Evolutionary conservation across 2,797 vertebrate genomes (phyloP), one percentile per base, ranked within the genome.

Genomic region (Sebastes steindachneri): DNA sequence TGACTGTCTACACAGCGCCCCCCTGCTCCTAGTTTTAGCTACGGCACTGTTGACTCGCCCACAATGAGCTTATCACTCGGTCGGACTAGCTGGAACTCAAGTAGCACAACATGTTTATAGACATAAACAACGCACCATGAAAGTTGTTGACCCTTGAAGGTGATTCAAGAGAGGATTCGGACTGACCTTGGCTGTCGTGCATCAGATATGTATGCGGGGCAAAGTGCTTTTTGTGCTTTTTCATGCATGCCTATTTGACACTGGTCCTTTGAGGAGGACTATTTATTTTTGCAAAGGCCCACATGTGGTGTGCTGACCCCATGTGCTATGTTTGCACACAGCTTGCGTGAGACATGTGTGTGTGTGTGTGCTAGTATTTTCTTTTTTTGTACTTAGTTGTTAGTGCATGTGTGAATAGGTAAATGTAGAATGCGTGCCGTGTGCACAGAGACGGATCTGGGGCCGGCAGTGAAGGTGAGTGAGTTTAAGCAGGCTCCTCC

Each of bases 381-480:
- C 73, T 9, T 48, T 21, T 35, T 64, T 77, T 78, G 78, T 72
- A 60, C 64, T 86, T 37, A 12, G 72, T 66, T 75, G 28, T 83
- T 74, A 29, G 82, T 77, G 83, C 77, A 64, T 68, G 80, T 86
- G 89, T 90, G 82, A 84, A 79, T 76, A 75, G 82, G 86, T 89
- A 81, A 76, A 62, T 87, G 89, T 63, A 65, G 78, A 78, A 91
- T 71, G 41, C 80, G 75, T 86, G 84, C 89, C 84, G 82, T 88
- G 88, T 48, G 45, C 77, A 35, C 78, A 68, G 86, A 91, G 87
- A 90, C 89, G 86, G 86, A 90, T 93, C 87, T 84, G 86, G 87
- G 88, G 87, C 19, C 54, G 80, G 83, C 53, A 83, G 92, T 94
- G 93, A 95, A 95, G 95, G 95, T 95, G 94, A 96, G 90, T 90